Conservation (phyloP, 2,888 invertebrate genomes). For the Molanna angustata region DNA sequence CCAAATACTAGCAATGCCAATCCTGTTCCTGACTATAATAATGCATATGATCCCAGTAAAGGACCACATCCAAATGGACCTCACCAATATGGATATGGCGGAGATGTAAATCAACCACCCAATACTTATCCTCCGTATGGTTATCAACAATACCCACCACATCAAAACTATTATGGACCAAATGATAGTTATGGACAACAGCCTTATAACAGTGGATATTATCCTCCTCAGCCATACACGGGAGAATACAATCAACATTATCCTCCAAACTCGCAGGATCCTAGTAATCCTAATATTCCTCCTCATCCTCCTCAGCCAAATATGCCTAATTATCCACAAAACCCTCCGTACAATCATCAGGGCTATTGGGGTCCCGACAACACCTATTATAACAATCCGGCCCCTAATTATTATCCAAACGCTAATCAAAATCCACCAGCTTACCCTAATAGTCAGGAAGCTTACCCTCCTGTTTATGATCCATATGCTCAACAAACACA, state of each 20-base stretch:
- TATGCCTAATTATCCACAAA: conserved; percentile 31
- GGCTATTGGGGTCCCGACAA: conserved; percentile 35
- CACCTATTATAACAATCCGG: conserved; percentile 46
- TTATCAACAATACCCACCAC: conserved; percentile 43
- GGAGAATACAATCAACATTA: conserved; percentile 40
- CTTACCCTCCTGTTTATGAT: conserved; percentile 23
- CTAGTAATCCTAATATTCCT: conserved; percentile 14
- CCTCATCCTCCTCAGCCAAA: conserved; percentile 22
- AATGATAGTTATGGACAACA: conserved; percentile 43
- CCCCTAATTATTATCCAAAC: conserved; percentile 44
- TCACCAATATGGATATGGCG: conserved; percentile 25
- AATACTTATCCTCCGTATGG: conserved; percentile 42
- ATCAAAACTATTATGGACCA: conserved; percentile 42
- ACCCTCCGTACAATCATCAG: conserved; percentile 37
- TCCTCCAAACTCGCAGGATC: conserved; percentile 21
- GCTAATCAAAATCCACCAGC: conserved; percentile 42
- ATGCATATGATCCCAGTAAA: conserved; percentile 21
- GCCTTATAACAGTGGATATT: conserved; percentile 45
- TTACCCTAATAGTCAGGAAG: conserved; percentile 24
- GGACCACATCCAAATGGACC: conserved; percentile 25
- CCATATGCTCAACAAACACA: conserved; percentile 24
- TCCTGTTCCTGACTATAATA: conserved; percentile 29
- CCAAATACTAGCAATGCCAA: conserved; percentile 44
- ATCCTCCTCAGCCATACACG: conserved; percentile 43
- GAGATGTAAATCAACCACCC: conserved; percentile 33